Base-by-base conservation (phyloP, 2,797 vertebrate genomes). In the Podarcis lilfordi region DNA sequence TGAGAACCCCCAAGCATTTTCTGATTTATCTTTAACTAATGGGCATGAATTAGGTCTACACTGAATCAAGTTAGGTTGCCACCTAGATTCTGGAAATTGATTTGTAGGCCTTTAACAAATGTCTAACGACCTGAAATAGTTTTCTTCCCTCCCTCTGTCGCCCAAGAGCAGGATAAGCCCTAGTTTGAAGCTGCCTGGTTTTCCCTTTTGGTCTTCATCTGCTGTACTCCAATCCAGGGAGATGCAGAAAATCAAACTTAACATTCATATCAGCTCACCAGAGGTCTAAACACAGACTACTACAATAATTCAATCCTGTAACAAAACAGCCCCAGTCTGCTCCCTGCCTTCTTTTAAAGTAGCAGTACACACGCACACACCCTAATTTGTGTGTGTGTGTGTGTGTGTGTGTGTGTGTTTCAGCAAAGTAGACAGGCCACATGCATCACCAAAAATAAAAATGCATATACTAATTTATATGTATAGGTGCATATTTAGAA, bases 1-100 rank as follows among this genome's bases (percentile, higher is more conserved):
- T 72, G 23, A 88, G 50, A 64, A 69, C 82, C 27, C 50, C 45
- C 25, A 83, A 9, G 84, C 29, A 43, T 61, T 91, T 90, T 23
- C 35, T 87, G 68, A 64, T 37, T 88, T 82, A 35, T 4, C 71
- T 45, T 10, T 85, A 71, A 23, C n/a, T 45, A 76, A n/a, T 25
- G 59, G 45, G 37, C 29, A 45, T 7, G 23, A 15, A 43, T 32
- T 15, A 68, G 80, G 76, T 8, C 82, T 64, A 64, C 17, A 64
- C 5, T 23, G 50, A 55, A 55, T 35, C 40, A 80, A 66, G 43
- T 79, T 40, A 64, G 61, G 25, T 68, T 40, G 59, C 6, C 23
- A 6, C 35, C 25, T 82, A 43, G 11, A 40, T 40, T 35, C 71
- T 27, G 17, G 17, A 21, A 19, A 80, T 19, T 45, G 10, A 29